A percentile compares a stretch with the other conserved stretches of the same genome.
phyloP scores from a whole-genome alignment of 53 echinoderm and acorn worm species.

The Crossaster papposus region DNA sequence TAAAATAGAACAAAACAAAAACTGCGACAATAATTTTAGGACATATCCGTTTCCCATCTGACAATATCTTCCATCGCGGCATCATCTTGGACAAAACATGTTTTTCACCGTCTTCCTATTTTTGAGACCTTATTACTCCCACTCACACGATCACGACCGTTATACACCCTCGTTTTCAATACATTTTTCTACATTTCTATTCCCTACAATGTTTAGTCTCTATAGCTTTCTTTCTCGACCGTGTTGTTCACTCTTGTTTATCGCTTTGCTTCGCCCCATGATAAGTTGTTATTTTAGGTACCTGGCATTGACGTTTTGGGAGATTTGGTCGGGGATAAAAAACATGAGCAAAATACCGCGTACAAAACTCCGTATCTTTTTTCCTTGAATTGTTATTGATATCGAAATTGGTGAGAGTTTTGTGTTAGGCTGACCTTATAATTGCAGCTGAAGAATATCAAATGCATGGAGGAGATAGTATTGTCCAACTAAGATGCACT shows the following conservation, averaged over 20 bases:
- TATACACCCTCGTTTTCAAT: background rate
- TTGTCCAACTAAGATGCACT: background rate
- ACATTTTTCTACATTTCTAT: background rate
- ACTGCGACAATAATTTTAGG: background rate
- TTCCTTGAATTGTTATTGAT: constrained; percentile 9
- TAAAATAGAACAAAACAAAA: background rate
- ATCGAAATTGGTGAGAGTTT: background rate
- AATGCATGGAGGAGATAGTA: background rate
- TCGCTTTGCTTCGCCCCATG: constrained; percentile 10
- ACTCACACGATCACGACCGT: background rate
- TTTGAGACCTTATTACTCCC: background rate
- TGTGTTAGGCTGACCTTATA: constrained; percentile 5
- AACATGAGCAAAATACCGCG: background rate
- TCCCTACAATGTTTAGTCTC: background rate
- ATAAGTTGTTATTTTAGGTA: background rate
- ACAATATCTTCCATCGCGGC: constrained; percentile 1
- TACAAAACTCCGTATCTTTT: background rate
- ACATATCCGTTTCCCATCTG: constrained; percentile 16
- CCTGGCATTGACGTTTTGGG: constrained; percentile 42
- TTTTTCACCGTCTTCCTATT: constrained; percentile 19
- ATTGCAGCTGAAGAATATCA: background rate
- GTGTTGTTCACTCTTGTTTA: constrained; percentile 17
- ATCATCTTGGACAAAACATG: constrained; percentile 27
- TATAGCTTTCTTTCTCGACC: background rate
- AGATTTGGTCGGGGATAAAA: constrained; percentile 20